Percentiles rank a stretch among this genome's conserved stretches.
phyloP scores from a whole-genome alignment of 2,113 vertebrate species.

The Microtus oregoni region DNA sequence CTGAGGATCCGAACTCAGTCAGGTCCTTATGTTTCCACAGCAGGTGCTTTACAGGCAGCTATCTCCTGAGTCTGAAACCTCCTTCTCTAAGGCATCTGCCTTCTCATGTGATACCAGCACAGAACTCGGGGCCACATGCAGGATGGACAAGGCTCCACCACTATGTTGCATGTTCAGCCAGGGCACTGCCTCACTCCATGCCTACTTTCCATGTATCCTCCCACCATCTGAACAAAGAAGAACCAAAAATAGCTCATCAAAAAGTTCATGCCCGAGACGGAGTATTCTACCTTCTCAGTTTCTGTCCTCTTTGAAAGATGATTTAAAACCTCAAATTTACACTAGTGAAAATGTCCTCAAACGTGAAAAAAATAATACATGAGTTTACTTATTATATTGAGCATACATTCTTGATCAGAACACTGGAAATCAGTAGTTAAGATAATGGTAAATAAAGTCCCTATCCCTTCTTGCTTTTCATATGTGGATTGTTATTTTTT shows the following conservation, averaged over 20 bases:
- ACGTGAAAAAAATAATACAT: background rate
- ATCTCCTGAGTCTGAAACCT: too few relatives aligned
- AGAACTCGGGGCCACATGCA: background rate
- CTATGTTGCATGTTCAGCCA: too few relatives aligned
- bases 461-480: background rate
- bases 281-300: background rate
- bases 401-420: background rate
- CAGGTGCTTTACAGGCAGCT: too few relatives aligned
- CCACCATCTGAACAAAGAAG: background rate
- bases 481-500: background rate
- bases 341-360: background rate
- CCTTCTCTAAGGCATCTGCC: background rate
- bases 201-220: background rate
- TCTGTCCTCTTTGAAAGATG: background rate
- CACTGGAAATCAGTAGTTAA: background rate
- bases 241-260: constrained; percentile 18
- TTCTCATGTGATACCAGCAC: background rate
- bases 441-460: background rate
- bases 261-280: background rate
- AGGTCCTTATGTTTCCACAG: background rate
- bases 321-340: background rate
- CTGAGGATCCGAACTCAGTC: background rate
- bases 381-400: background rate
- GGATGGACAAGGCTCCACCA: background rate
- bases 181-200: background rate